A percentile compares a stretch with the other conserved stretches of the same genome.
Conservation (phyloP, 2,113 vertebrate genomes). For the Colinus virginianus region DNA sequence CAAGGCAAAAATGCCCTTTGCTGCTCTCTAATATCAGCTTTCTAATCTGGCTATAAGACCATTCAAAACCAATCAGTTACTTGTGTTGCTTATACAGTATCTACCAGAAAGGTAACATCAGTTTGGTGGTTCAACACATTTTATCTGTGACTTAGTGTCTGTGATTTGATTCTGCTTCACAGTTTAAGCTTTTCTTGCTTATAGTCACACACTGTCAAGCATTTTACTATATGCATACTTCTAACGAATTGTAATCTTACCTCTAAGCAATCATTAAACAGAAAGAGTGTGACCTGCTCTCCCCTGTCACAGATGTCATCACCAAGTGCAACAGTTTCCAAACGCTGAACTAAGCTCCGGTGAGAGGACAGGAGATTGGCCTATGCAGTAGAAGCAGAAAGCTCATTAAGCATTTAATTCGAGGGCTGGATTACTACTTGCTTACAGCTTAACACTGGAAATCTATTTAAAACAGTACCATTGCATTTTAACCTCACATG, state of each 20-base stretch:
- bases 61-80: neutral
- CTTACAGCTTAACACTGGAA: constrained; percentile 14
- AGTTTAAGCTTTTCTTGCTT: neutral
- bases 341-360: constrained; percentile 90
- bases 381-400: constrained; percentile 71
- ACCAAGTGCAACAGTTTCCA: constrained; percentile 92
- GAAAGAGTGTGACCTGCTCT: constrained; percentile 95
- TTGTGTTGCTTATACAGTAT: neutral
- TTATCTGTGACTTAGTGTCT: neutral
- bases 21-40: neutral
- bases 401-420: constrained; percentile 56
- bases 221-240: neutral
- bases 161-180: neutral
- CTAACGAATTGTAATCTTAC: constrained; percentile 78
- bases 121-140: too few relatives aligned
- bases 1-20: neutral
- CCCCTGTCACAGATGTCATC: constrained; percentile 96
- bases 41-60: neutral
- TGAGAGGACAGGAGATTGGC: constrained; percentile 97
- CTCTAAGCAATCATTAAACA: constrained; percentile 98
- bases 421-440: constrained; percentile 17
- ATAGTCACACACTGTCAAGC: neutral
- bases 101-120: neutral
- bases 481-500: neutral
- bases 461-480: constrained; percentile 42